These are phyloP conservation scores for Mamestra configurata DNA, from an alignment of 1,140 invertebrate species.

Conservation along the genomic window DNA sequence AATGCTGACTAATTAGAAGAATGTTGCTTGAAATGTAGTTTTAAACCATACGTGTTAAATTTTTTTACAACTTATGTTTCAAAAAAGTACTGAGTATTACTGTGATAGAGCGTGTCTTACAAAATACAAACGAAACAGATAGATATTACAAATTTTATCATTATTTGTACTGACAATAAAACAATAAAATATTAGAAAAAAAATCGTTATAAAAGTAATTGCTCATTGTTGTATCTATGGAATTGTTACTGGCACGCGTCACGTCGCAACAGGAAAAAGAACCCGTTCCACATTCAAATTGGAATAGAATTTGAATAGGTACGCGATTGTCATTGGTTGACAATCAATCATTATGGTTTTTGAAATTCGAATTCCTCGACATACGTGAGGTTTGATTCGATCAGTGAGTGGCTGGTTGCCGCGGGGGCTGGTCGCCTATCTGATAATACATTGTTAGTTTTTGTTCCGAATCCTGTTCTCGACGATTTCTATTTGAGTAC, in stretches of 20 bases:
- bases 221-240: slow-evolving; percentile 81
- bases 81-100: too few species aligned
- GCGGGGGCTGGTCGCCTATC: slow-evolving; percentile 39
- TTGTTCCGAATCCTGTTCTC: slow-evolving; percentile 52
- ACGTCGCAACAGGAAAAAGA: slow-evolving; percentile 80
- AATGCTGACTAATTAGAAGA: slow-evolving; percentile 11
- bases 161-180: slow-evolving; percentile 56
- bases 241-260: slow-evolving; percentile 78
- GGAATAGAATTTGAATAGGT: slow-evolving; percentile 83
- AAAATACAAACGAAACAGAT: slow-evolving; percentile 5
- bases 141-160: slow-evolving; percentile 32
- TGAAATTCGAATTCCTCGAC: slow-evolving; percentile 84
- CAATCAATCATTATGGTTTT: slow-evolving; percentile 88
- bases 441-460: slow-evolving; percentile 52
- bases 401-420: slow-evolving; percentile 71
- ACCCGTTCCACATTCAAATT: slow-evolving; percentile 87
- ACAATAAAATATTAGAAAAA: slow-evolving; percentile 62
- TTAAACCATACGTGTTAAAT: too few species aligned
- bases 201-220: slow-evolving; percentile 76
- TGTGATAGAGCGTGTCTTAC: not conserved
- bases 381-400: slow-evolving; percentile 80
- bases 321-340: slow-evolving; percentile 87
- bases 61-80: too few species aligned
- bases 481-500: slow-evolving; percentile 52
- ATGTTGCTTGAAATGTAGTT: slow-evolving; percentile 19